phyloP scores from a whole-genome alignment of 2,888 invertebrate genomes.

The Archaeoteleia sp. region DNA sequence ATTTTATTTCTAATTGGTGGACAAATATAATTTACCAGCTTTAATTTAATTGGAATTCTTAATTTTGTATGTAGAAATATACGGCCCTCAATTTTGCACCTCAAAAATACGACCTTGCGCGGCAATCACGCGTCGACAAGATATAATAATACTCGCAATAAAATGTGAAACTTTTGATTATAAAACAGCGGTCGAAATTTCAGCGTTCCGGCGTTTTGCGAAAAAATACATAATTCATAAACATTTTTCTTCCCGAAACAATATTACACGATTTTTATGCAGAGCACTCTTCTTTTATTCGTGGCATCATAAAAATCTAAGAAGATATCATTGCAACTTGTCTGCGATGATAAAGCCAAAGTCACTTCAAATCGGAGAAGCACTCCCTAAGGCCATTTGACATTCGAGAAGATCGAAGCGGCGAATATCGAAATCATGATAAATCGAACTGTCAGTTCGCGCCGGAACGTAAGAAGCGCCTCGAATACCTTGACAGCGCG shows the following conservation, averaged over 20 bases:
- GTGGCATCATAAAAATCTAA: background rate
- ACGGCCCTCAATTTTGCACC: too few species aligned
- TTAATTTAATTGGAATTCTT: too few species aligned
- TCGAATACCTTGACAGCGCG: conserved; percentile 16
- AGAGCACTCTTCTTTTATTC: background rate
- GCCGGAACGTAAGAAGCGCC: conserved; percentile 6
- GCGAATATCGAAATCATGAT: conserved; percentile 61
- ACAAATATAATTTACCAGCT: too few species aligned
- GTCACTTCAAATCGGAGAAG: conserved; percentile 50
- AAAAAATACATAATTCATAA: too few species aligned
- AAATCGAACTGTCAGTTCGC: conserved; percentile 60
- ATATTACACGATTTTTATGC: background rate
- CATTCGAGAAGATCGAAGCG: conserved; percentile 57
- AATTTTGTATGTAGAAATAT: too few species aligned
- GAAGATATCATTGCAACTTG: conserved; percentile 21
- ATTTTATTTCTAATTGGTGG: too few species aligned
- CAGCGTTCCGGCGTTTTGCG: too few species aligned
- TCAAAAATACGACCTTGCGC: too few species aligned
- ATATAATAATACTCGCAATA: too few species aligned
- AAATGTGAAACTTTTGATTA: too few species aligned
- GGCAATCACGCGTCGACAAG: too few species aligned
- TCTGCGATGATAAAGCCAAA: conserved; percentile 41
- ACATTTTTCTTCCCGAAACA: background rate
- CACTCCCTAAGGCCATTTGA: conserved; percentile 57
- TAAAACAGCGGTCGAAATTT: too few species aligned